Evolutionary conservation across 2,888 invertebrate species (phyloP), one percentile per base, ranked within the genome.

Genomic region (Habrosyne pyritoides): DNA sequence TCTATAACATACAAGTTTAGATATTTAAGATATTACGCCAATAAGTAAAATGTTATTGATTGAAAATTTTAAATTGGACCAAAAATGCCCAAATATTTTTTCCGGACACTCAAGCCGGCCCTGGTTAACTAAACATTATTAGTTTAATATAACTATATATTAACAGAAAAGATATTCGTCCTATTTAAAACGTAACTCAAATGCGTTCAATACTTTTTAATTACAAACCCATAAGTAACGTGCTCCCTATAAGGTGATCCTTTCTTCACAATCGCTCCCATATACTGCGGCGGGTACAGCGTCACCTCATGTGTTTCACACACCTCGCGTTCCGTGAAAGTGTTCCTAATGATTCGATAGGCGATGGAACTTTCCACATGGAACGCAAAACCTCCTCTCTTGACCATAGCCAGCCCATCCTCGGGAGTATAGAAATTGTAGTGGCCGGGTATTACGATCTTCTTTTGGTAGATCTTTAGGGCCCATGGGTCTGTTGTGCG

Each of bases 321-420:
- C 54, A 95, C 94, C 76, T 95, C 94, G 51, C 93, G 88, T 71
- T 95, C 95, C 0, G 86, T 91, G 70, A 95, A 96, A 0, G 94
- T 94, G 22, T 93, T 92, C 53, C 90, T 90, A 74, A 96, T 95
- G 22, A 95, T 93, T 60, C 94, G 94, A 79, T 96, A 96, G 0
- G 94, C 95, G 0, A 93, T 93, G 0, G 94, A 93, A 0, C 93
- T 94, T 78, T 96, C 96, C 4, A 95, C 93, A 70, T 95, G 95
- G 79, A 95, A 95, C 0, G 96, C 96, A 73, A 94, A 96, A 2
- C 94, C 95, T 2, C 96, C 96, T 28, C 84, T 79, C 73, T 93
- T 93, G 0, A 96, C 94, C 63, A 93, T 77, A 0, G 82, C 80
- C 75, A 96, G 86, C 10, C 96, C 96, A 50, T 91, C 81, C 6